Evolutionary conservation across 2,797 vertebrate species (phyloP).

Genomic region (Rhinogobio ventralis): DNA sequence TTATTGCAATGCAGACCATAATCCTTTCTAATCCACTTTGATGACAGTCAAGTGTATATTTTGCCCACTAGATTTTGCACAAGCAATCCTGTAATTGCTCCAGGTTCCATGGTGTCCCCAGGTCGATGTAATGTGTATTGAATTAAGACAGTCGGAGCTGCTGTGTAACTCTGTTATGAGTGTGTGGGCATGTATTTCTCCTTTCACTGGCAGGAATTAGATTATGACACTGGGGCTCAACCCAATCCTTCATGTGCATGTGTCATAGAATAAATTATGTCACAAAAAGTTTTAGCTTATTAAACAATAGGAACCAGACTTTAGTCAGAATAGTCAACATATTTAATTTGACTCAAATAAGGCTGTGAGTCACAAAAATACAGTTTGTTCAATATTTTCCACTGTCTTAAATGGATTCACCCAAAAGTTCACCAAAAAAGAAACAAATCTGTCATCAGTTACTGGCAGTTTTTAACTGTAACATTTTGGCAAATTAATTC

Average conservation of each 20-base stretch:
- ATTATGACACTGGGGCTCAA: conserved; percentile 36
- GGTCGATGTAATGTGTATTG: conserved; percentile 45
- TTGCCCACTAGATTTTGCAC: conserved; percentile 35
- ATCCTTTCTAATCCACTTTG: conserved; percentile 46
- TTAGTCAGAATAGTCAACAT: neutral
- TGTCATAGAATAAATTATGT: conserved; percentile 18
- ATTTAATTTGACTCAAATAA: neutral
- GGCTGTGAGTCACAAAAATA: neutral
- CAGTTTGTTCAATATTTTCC: neutral
- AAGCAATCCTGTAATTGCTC: conserved; percentile 43
- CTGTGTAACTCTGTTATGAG: conserved; percentile 46
- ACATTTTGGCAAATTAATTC: neutral
- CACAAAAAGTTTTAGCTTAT: conserved; percentile 21
- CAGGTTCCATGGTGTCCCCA: conserved; percentile 41
- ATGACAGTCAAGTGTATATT: conserved; percentile 48
- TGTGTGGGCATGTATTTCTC: conserved; percentile 51
- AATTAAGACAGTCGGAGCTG: conserved; percentile 45
- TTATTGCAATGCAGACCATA: conserved; percentile 36
- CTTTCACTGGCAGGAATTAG: conserved; percentile 41
- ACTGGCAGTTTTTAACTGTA: too few relatives aligned
- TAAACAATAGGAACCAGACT: neutral
- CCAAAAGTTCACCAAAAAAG: neutral
- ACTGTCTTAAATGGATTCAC: neutral
- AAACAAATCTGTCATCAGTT: neutral
- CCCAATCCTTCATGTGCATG: conserved; percentile 36